These are phyloP conservation scores for Zygothrica quintamaculata DNA, from an alignment of 2,888 invertebrate species.

Conservation along the genomic window DNA sequence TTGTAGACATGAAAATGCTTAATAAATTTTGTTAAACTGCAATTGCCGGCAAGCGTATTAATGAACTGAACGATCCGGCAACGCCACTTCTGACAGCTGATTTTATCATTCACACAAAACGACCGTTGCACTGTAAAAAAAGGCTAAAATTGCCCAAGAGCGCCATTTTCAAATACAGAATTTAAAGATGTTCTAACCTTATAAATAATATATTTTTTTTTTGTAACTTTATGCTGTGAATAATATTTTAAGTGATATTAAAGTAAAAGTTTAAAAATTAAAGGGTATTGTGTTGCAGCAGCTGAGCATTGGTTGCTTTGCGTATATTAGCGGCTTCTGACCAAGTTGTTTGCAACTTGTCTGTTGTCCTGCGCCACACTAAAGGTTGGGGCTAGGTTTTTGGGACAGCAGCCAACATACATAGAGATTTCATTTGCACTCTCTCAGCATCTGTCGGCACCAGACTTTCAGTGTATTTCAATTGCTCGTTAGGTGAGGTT, in stretches of 20 bases:
- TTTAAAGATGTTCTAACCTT: too few relatives aligned
- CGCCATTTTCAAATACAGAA: too few relatives aligned
- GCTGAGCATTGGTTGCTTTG: not conserved
- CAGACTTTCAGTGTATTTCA: conserved; percentile 63
- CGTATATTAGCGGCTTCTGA: not conserved
- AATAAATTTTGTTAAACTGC: not conserved
- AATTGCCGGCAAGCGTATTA: conserved; percentile 36
- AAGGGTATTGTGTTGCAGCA: not conserved
- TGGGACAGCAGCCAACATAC: conserved; percentile 42
- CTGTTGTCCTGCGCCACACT: conserved; percentile 27
- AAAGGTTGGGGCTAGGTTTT: conserved; percentile 30
- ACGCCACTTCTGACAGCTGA: conserved; percentile 37
- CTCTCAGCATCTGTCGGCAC: conserved; percentile 59
- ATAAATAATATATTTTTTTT: too few relatives aligned
- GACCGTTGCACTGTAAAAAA: conserved; percentile 31
- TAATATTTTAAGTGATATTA: too few relatives aligned
- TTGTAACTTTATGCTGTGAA: too few relatives aligned
- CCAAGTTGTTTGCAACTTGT: conserved; percentile 47
- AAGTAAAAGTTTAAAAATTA: too few relatives aligned
- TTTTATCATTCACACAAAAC: conserved; percentile 42
- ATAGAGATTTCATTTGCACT: conserved; percentile 34
- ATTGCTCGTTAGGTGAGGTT: conserved; percentile 71
- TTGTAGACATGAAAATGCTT: conserved; percentile 1
- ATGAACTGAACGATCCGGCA: conserved; percentile 43
- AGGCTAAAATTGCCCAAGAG: not conserved